Evolutionary conservation across 2,888 invertebrate genomes (phyloP).

Genomic region (Amphipyra tragopoginis): DNA sequence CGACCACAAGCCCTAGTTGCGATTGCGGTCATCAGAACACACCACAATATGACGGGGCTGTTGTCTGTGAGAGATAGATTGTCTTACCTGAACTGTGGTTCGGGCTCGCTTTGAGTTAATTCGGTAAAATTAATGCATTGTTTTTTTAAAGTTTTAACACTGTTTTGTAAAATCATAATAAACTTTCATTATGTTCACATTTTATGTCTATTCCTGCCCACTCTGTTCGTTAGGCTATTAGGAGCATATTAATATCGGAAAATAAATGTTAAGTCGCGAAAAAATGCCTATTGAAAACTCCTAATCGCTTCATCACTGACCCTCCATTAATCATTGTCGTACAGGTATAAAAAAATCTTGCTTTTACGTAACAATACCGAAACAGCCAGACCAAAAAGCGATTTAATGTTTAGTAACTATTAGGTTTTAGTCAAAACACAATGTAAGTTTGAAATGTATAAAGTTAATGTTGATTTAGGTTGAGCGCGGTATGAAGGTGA

Average conservation of each 20-base stretch:
- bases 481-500: slow-evolving; percentile 48
- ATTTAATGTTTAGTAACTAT: slow-evolving; percentile 41
- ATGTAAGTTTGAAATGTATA: slow-evolving; percentile 41
- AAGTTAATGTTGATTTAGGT: slow-evolving; percentile 51
- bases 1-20: slow-evolving; percentile 52
- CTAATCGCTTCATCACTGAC: slow-evolving; percentile 51
- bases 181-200: background rate
- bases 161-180: no score
- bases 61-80: slow-evolving; percentile 29
- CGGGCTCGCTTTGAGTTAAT: slow-evolving; percentile 1
- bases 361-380: slow-evolving; percentile 44
- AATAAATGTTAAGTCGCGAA: slow-evolving; percentile 45
- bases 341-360: slow-evolving; percentile 43
- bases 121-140: no score
- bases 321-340: slow-evolving; percentile 46
- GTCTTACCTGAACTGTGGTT: slow-evolving; percentile 14
- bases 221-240: slow-evolving; percentile 15
- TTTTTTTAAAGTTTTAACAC: no score
- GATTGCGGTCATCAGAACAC: slow-evolving; percentile 49
- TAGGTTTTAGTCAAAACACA: slow-evolving; percentile 41
- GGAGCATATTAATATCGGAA: slow-evolving; percentile 25
- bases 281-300: slow-evolving; percentile 41
- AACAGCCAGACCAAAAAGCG: slow-evolving; percentile 11
- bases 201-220: background rate
- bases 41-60: slow-evolving; percentile 23